Conservation (phyloP, 2,888 invertebrate species). For the Entomobrya proxima region DNA sequence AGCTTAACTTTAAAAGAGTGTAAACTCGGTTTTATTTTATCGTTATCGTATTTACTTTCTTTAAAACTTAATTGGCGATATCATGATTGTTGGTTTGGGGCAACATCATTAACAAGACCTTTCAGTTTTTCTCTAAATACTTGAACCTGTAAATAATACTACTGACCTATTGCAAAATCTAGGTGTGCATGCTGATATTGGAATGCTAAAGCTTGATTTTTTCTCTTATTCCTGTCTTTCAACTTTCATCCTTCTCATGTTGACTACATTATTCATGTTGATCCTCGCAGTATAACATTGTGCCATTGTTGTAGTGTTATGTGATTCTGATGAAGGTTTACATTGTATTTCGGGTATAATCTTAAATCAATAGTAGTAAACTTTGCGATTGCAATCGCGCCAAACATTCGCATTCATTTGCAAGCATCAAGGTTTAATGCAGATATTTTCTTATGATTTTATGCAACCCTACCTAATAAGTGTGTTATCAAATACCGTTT, state of each 20-base stretch:
- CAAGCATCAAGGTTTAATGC: slow-evolving; percentile 28
- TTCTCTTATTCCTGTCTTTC: slow-evolving; percentile 44
- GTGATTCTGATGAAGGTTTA: slow-evolving; percentile 37
- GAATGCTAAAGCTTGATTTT: slow-evolving; percentile 1
- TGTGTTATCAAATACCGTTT: slow-evolving; percentile 15
- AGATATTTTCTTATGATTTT: slow-evolving; percentile 28
- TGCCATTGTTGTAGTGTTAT: slow-evolving; percentile 8
- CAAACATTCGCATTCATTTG: not conserved
- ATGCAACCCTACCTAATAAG: slow-evolving; percentile 30
- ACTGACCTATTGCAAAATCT: slow-evolving; percentile 52
- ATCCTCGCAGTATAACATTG: no score
- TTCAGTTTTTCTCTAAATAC: slow-evolving; percentile 27
- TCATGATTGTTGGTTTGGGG: slow-evolving; percentile 12
- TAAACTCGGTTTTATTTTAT: not conserved
- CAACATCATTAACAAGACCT: not conserved
- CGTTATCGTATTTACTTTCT: not conserved
- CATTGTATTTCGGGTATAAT: slow-evolving; percentile 35
- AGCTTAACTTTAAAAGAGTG: not conserved
- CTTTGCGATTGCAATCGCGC: slow-evolving; percentile 16
- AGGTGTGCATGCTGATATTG: not conserved
- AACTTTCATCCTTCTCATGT: slow-evolving; percentile 16
- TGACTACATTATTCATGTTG: no score
- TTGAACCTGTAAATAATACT: slow-evolving; percentile 7
- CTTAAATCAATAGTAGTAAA: slow-evolving; percentile 33
- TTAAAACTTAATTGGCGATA: slow-evolving; percentile 18